phyloP scores from a whole-genome alignment of 2,113 vertebrate genomes.

The Esox niger region DNA sequence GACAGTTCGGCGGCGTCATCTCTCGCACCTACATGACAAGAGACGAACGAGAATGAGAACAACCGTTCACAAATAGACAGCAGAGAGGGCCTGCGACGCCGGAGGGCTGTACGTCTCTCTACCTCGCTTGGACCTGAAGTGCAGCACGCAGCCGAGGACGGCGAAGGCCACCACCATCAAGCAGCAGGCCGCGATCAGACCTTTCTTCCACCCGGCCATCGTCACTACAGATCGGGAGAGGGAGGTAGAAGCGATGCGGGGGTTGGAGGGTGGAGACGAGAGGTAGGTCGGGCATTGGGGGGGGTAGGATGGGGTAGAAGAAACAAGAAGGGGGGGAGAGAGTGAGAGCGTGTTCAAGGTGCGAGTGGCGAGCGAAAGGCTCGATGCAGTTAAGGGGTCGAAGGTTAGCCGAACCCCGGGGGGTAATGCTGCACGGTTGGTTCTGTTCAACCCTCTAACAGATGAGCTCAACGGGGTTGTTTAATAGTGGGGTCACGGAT shows the following conservation, averaged over 20 bases:
- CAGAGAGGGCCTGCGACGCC: slow-evolving; percentile 45
- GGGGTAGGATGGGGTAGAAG: background rate
- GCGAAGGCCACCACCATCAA: slow-evolving; percentile 43
- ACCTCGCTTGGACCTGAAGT: slow-evolving; percentile 68
- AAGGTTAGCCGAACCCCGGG: background rate
- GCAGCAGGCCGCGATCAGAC: slow-evolving; percentile 44
- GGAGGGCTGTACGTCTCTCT: slow-evolving; percentile 65
- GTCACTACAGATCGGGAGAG: slow-evolving; percentile 48
- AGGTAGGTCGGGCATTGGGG: background rate
- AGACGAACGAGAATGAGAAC: slow-evolving; percentile 14
- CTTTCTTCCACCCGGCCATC: slow-evolving; percentile 70
- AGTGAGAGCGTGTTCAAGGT: background rate
- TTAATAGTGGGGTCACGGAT: background rate
- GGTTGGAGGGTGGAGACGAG: background rate
- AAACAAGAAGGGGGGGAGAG: slow-evolving; percentile 4
- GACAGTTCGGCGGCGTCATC: slow-evolving; percentile 66
- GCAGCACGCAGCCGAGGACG: slow-evolving; percentile 39
- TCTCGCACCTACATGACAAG: slow-evolving; percentile 68
- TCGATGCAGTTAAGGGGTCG: background rate
- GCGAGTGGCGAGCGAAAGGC: background rate
- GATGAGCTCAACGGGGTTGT: background rate
- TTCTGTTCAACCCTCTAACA: background rate
- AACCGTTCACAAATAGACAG: slow-evolving; percentile 50
- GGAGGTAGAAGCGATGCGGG: too few relatives aligned
- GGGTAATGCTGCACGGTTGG: background rate